Percentiles rank a stretch among this genome's conserved stretches.
Conservation (phyloP, 2,797 vertebrate genomes). For the Peromyscus eremicus region DNA sequence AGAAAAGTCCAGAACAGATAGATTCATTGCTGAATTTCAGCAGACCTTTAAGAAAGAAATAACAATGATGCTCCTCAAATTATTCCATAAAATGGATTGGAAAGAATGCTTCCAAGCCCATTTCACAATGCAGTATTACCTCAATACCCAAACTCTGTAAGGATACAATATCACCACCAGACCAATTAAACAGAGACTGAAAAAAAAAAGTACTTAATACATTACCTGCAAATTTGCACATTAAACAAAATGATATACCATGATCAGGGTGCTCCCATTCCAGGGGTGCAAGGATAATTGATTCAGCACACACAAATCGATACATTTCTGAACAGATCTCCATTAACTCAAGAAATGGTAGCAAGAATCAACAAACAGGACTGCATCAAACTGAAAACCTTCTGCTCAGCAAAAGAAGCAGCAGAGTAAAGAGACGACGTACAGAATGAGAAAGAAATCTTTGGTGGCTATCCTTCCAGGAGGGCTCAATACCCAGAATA, state of each 20-base stretch:
- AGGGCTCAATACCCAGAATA: background rate
- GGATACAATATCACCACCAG: background rate
- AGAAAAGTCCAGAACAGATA: background rate
- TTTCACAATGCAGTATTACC: background rate
- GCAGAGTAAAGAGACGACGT: background rate
- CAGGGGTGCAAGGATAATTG: background rate
- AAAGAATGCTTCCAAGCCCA: background rate
- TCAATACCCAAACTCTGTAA: background rate
- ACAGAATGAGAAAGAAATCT: background rate
- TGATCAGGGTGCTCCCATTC: background rate
- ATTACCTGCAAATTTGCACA: background rate
- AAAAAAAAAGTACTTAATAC: background rate
- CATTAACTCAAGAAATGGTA: background rate
- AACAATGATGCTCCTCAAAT: background rate
- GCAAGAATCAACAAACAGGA: background rate
- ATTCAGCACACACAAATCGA: background rate
- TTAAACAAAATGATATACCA: background rate
- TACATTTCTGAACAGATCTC: background rate
- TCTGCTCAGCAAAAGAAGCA: background rate
- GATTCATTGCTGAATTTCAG: background rate
- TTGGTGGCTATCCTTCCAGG: background rate
- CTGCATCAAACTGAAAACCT: background rate
- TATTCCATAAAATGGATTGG: background rate
- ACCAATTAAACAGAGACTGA: background rate
- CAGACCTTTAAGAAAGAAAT: background rate